These are phyloP conservation scores for Ciconia nigra DNA, from an alignment of 2,797 vertebrate genomes.

Conservation along the genomic window DNA sequence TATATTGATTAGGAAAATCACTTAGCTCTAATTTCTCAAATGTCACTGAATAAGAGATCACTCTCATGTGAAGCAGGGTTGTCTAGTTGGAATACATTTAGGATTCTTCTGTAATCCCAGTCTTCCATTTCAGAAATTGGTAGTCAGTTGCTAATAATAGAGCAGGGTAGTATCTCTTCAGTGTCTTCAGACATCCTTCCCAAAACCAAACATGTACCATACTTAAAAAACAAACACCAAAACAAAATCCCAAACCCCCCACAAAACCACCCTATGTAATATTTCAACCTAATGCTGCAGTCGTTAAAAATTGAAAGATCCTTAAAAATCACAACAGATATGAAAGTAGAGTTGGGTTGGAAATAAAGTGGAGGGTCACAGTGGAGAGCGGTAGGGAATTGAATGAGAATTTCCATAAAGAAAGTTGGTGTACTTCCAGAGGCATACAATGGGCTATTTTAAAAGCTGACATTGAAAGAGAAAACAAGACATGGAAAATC, in stretches of 20 bases:
- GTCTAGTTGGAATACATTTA: not conserved
- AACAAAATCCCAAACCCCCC: rapidly evolving
- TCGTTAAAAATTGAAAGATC: not conserved
- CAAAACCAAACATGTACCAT: not conserved
- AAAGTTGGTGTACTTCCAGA: not conserved
- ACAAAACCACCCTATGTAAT: not conserved
- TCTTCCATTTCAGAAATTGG: not conserved
- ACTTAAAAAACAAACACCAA: not conserved
- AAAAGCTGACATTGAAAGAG: not conserved
- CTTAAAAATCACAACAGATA: not conserved
- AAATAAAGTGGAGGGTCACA: not conserved
- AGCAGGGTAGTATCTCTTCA: not conserved
- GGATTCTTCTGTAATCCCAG: not conserved
- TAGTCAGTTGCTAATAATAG: not conserved
- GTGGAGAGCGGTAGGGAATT: not conserved
- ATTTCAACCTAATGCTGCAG: not conserved
- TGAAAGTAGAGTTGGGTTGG: not conserved
- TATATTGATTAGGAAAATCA: slow-evolving; percentile 17
- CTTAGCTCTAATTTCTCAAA: not conserved
- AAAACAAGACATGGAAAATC: not conserved
- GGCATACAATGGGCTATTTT: not conserved
- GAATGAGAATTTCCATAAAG: not conserved
- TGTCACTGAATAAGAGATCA: slow-evolving; percentile 8
- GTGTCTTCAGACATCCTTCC: not conserved
- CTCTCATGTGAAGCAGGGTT: not conserved